A percentile compares a stretch with the other conserved stretches of the same genome.
These are phyloP conservation scores for Tenthredo amoena DNA, from an alignment of 2,888 invertebrate genomes.

Conservation along the genomic window DNA sequence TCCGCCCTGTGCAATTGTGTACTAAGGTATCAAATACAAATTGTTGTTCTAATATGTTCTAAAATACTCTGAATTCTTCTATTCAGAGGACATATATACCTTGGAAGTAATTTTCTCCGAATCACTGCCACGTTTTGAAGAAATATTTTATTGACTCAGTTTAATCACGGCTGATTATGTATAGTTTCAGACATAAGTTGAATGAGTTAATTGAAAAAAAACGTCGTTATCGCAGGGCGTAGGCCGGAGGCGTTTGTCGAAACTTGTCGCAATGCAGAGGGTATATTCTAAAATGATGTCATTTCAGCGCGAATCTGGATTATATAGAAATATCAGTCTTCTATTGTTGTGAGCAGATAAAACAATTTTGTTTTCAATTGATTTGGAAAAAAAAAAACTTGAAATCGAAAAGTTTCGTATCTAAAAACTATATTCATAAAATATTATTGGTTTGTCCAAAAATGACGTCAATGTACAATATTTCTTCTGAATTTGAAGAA, in stretches of 20 bases:
- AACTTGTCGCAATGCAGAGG: not conserved
- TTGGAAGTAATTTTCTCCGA: not conserved
- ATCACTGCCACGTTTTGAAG: not conserved
- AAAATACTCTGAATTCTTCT: constrained; percentile 6
- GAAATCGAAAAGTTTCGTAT: not conserved
- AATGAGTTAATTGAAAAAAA: not conserved
- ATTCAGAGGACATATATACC: not conserved
- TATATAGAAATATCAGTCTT: not conserved
- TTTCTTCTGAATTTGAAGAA: not conserved
- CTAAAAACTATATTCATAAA: not conserved
- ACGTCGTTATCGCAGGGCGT: no score
- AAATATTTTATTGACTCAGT: not conserved
- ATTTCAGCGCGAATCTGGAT: no score
- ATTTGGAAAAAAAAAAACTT: not conserved
- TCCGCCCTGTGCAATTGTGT: not conserved
- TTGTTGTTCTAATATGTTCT: constrained; percentile 12
- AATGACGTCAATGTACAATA: not conserved
- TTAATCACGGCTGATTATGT: no score
- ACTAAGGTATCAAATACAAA: not conserved
- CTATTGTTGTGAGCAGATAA: not conserved
- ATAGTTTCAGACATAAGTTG: not conserved
- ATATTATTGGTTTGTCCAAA: not conserved
- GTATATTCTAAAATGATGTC: not conserved
- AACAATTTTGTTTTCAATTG: not conserved
- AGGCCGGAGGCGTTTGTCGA: not conserved